Evolutionary conservation across 2,797 vertebrate genomes (phyloP), one percentile per base, ranked within the genome.

Genomic region (Peromyscus attwateri): DNA sequence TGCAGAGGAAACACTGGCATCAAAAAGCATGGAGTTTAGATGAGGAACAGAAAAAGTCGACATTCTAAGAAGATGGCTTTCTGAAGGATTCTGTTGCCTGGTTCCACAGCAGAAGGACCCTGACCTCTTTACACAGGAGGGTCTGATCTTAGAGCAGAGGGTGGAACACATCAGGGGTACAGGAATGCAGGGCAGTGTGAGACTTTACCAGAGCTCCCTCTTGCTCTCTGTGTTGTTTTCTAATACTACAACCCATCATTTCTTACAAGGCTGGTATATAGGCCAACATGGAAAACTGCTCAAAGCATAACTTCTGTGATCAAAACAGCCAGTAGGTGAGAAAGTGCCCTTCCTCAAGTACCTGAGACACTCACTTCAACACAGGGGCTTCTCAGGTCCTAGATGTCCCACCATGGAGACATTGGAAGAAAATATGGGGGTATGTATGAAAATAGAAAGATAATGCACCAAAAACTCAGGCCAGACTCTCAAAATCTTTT

Each of bases 401-500:
- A 84, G 6, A 37, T n/a, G 19, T 3, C 46, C 52, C 14, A 90
- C 2, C 8, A 14, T 19, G 55, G n/a, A 95, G 55, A 80, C 9
- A 70, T 12, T 27, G 2, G 4, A 88, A 75, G 14, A 66, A 83
- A 75, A 71, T 52, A 9, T 31, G 0, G 27, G 62, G 10, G 25
- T 76, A 25, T 11, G 0, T 60, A 31, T 37, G 37, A 66, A 82
- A 70, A 66, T 12, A 8, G 55, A 95, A 85, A 84, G 25, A 57
- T 40, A 64, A 29, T 68, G 6, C 52, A 55, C 19, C 16, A 64
- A 83, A 7, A n/a, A 81, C 89, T 49, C 73, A 40, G 23, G 14
- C 37, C 46, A 29, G 16, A 64, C 23, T 91, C 76, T 89, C 89
- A 12, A 90, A 88, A 85, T 71, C 49, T 90, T 73, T 66, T 91